Evolutionary conservation across 1,140 invertebrate genomes (phyloP).

Genomic region (Geopemphigus sp.): DNA sequence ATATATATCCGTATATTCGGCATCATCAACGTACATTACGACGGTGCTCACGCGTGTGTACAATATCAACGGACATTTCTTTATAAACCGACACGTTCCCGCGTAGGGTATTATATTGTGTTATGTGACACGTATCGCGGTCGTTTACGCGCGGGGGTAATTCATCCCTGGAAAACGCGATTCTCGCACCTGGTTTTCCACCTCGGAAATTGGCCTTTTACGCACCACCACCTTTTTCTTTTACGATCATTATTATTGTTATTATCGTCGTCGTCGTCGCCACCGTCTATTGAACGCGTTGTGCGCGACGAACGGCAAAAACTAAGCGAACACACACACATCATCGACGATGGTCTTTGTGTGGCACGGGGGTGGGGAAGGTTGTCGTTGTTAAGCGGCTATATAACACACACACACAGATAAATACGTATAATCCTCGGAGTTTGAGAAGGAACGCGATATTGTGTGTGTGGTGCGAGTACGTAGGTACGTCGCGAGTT

Average conservation of each 20-base stretch:
- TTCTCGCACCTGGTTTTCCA: conserved; percentile 39
- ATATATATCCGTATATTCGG: no score
- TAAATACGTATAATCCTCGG: not conserved
- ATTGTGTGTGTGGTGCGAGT: not conserved
- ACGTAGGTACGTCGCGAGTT: not conserved
- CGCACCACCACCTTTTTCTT: conserved; percentile 39
- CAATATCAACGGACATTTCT: not conserved
- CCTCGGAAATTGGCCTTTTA: conserved; percentile 41
- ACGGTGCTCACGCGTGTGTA: no score
- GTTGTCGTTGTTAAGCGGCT: no score
- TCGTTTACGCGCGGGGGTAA: not conserved
- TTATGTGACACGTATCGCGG: not conserved
- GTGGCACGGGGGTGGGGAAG: not conserved
- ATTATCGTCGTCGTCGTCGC: not conserved
- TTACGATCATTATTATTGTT: conserved; percentile 11
- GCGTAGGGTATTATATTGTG: not conserved
- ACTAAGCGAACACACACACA: conserved; percentile 37
- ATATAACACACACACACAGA: no score
- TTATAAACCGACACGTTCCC: conserved; percentile 24
- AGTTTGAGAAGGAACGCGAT: not conserved
- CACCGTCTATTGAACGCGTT: conserved; percentile 39
- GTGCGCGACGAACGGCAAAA: not conserved
- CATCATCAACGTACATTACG: not conserved
- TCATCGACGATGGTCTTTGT: conserved; percentile 11
- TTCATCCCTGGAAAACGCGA: not conserved